Conservation (phyloP, 2,113 vertebrate genomes). For the Elanus axillaris region DNA sequence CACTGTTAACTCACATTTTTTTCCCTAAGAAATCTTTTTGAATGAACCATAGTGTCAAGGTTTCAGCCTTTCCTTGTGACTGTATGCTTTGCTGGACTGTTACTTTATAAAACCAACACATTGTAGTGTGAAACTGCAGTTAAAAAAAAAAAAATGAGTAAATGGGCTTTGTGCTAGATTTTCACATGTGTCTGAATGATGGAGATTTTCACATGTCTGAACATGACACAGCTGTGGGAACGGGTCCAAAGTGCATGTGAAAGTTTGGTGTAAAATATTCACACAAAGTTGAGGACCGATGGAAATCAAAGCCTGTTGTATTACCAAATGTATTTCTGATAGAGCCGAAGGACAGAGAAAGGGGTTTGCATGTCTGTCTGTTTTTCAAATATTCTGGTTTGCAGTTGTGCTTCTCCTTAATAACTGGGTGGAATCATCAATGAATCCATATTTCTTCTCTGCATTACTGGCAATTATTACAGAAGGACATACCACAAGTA, state of each 20-base stretch:
- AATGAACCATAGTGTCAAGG: background rate
- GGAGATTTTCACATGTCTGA: background rate
- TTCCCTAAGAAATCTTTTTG: background rate
- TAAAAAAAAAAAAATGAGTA: background rate
- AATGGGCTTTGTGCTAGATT: background rate
- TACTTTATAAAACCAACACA: background rate
- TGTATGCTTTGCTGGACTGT: background rate
- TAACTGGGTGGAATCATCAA: background rate
- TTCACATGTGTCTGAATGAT: background rate
- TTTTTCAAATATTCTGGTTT: background rate
- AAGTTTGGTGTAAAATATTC: background rate
- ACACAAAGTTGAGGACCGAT: background rate
- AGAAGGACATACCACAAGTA: background rate
- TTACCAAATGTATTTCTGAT: background rate
- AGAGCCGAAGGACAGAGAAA: background rate
- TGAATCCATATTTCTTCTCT: background rate
- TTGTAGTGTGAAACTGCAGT: background rate
- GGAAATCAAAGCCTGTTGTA: slow-evolving; percentile 28
- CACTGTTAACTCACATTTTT: background rate
- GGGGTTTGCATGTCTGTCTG: background rate
- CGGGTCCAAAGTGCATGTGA: background rate
- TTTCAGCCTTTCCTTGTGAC: background rate
- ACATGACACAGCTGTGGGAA: background rate
- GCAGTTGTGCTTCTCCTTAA: background rate
- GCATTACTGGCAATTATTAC: background rate